Percentiles rank a stretch among this genome's conserved stretches.
These are phyloP conservation scores for Nomada goodeniana DNA, from an alignment of 2,888 invertebrate species.

Conservation along the genomic window DNA sequence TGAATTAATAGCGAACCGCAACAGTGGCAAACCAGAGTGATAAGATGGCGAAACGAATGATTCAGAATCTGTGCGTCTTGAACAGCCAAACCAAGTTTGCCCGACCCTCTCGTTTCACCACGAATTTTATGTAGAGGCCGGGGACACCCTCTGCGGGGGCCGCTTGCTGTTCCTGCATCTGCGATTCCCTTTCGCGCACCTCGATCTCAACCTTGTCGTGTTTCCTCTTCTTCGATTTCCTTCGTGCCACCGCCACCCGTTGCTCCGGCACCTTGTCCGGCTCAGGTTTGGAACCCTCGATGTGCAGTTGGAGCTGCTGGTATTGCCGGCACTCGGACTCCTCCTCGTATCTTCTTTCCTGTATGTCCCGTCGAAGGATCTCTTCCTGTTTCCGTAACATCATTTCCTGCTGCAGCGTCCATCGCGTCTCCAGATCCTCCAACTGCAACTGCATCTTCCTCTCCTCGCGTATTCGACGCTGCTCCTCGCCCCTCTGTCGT, in stretches of 20 bases:
- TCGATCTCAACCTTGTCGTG: constrained; percentile 12
- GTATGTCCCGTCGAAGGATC: constrained; percentile 14
- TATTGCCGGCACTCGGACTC: constrained; percentile 22
- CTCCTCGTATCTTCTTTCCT: constrained; percentile 36
- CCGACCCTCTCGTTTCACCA: constrained; percentile 80
- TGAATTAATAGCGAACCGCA: not conserved
- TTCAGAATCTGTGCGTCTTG: constrained; percentile 83
- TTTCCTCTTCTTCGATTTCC: constrained; percentile 1
- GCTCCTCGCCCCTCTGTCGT: constrained; percentile 2
- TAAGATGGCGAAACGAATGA: constrained; percentile 32
- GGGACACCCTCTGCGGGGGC: constrained; percentile 66
- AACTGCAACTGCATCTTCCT: constrained; percentile 35
- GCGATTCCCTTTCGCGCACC: constrained; percentile 19
- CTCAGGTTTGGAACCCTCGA: constrained; percentile 26
- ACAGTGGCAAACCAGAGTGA: not conserved
- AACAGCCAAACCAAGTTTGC: constrained; percentile 81
- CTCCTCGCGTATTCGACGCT: constrained; percentile 25
- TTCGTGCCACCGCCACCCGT: constrained; percentile 6
- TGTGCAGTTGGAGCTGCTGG: constrained; percentile 36
- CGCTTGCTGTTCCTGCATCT: constrained; percentile 31
- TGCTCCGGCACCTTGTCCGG: not conserved
- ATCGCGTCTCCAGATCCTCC: constrained; percentile 14
- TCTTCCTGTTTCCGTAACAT: constrained; percentile 31
- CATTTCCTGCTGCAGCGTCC: constrained; percentile 17
- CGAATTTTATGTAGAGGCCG: constrained; percentile 81